Percentiles rank a stretch among this genome's conserved stretches.
These are phyloP conservation scores for Cyanistes caeruleus DNA, from an alignment of 2,113 vertebrate species.

Conservation along the genomic window DNA sequence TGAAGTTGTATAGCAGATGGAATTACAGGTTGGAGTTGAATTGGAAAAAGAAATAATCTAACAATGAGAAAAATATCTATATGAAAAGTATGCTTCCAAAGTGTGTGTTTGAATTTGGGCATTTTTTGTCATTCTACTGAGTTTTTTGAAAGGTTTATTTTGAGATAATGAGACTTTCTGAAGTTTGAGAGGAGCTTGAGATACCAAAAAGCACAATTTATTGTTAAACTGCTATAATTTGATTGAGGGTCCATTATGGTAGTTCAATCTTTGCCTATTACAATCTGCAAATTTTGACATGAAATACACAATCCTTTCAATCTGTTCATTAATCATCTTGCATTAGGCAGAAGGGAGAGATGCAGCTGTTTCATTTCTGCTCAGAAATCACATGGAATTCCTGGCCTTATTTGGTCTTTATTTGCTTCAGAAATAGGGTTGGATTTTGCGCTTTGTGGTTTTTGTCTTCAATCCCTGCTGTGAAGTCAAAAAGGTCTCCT, in stretches of 20 bases:
- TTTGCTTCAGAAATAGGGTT: neutral
- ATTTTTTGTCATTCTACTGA: slow-evolving; percentile 75
- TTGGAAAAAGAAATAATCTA: slow-evolving; percentile 32
- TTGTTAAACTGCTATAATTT: neutral
- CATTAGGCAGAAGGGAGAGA: slow-evolving; percentile 23
- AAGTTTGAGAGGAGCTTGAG: neutral
- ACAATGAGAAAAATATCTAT: slow-evolving; percentile 49
- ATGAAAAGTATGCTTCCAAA: slow-evolving; percentile 60
- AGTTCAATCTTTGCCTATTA: neutral
- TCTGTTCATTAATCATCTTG: slow-evolving; percentile 12
- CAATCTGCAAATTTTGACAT: neutral
- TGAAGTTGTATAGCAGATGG: slow-evolving; percentile 50
- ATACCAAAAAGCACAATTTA: slow-evolving; percentile 72
- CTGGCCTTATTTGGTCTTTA: neutral
- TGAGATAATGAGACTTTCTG: slow-evolving; percentile 41
- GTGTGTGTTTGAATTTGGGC: slow-evolving; percentile 59
- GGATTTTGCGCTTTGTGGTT: neutral
- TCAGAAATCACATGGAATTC: neutral
- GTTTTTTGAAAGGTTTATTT: slow-evolving; percentile 60
- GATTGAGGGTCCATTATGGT: neutral
- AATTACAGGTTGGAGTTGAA: slow-evolving; percentile 59
- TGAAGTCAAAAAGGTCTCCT: neutral
- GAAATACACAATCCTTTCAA: neutral
- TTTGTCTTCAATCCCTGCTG: neutral
- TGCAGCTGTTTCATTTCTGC: slow-evolving; percentile 8